Percentiles rank a stretch among this genome's conserved stretches.
Evolutionary conservation across 2,797 vertebrate species (phyloP).

Genomic region (Hoplostethus atlanticus): DNA sequence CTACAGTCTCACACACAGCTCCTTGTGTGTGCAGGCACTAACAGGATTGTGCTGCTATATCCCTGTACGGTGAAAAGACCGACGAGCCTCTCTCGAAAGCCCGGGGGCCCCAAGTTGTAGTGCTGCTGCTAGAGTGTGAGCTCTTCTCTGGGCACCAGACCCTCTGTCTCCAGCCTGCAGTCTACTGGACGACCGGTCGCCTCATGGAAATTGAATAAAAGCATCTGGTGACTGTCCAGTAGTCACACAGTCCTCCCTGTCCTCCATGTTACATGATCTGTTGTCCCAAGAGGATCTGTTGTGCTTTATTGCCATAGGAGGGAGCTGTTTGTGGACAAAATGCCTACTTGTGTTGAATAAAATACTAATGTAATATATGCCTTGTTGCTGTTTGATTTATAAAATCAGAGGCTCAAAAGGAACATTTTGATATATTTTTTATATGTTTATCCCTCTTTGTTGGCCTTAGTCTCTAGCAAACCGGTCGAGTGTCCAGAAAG

Average conservation of each 20-base stretch:
- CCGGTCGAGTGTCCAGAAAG: neutral
- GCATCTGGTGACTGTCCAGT: constrained; percentile 37
- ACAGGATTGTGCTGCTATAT: constrained; percentile 49
- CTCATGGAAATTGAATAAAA: constrained; percentile 52
- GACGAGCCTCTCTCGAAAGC: constrained; percentile 17
- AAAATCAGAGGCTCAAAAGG: too few relatives aligned
- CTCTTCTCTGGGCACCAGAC: neutral
- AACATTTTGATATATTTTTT: too few relatives aligned
- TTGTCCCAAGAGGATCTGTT: neutral
- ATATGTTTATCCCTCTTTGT: neutral
- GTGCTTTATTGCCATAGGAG: neutral
- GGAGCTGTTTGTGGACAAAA: neutral
- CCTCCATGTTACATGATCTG: neutral
- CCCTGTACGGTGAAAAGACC: constrained; percentile 28
- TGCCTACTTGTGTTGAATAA: too few relatives aligned
- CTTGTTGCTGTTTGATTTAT: too few relatives aligned
- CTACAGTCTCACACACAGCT: too few relatives aligned
- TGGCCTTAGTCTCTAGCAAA: neutral
- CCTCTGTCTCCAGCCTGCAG: constrained; percentile 5
- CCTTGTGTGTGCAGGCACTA: constrained; percentile 37
- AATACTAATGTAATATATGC: too few relatives aligned
- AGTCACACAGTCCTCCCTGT: constrained; percentile 21
- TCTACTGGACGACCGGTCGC: constrained; percentile 3
- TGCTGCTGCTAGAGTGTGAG: neutral
- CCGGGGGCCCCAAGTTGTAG: neutral